Conservation (phyloP, 2,888 invertebrate genomes). For the Synergus japonicus region DNA sequence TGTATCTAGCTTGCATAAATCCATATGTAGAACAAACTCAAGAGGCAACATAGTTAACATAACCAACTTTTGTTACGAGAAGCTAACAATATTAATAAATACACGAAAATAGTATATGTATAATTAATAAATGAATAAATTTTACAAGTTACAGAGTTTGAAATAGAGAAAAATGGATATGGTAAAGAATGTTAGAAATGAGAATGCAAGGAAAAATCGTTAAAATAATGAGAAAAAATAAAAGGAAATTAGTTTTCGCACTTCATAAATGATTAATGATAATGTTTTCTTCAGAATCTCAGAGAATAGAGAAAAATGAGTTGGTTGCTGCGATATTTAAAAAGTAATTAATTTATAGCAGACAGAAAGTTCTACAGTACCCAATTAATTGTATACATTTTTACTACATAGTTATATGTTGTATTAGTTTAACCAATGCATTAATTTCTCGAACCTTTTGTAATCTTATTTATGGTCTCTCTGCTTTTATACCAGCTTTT, state of each 20-base stretch:
- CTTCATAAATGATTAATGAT: background rate
- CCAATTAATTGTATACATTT: too few species aligned
- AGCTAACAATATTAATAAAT: background rate
- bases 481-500: background rate
- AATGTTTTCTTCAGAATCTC: background rate
- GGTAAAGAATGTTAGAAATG: background rate
- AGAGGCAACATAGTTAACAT: background rate
- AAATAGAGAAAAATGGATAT: background rate
- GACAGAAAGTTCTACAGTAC: background rate
- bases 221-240: background rate
- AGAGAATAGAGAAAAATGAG: background rate
- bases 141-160: background rate
- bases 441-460: background rate
- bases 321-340: background rate
- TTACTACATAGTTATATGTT: too few species aligned
- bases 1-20: background rate
- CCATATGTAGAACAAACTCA: background rate
- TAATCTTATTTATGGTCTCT: background rate
- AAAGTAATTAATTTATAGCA: background rate
- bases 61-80: background rate
- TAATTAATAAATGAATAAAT: background rate
- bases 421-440: too few species aligned
- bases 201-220: background rate
- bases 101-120: background rate
- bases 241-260: background rate